These are phyloP conservation scores for Notamacropus eugenii DNA, from an alignment of 2,797 vertebrate genomes.

Conservation along the genomic window DNA sequence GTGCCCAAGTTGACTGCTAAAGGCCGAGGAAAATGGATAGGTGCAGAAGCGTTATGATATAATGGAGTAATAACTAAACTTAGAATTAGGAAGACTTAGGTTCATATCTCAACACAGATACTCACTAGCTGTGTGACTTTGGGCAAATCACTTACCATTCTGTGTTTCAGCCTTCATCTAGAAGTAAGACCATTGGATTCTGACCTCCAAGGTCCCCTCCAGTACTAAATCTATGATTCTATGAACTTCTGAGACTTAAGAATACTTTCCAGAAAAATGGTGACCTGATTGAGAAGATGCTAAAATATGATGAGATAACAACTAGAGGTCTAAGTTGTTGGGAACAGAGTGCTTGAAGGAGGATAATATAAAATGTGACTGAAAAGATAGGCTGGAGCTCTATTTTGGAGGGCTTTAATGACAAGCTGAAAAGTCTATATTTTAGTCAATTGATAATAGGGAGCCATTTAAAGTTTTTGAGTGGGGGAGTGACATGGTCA, in stretches of 20 bases:
- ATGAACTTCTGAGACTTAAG: background rate
- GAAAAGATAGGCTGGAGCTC: background rate
- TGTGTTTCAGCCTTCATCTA: background rate
- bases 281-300: background rate
- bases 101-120: background rate
- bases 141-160: background rate
- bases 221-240: background rate
- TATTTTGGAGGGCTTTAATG: background rate
- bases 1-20: background rate
- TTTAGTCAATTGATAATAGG: background rate
- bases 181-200: background rate
- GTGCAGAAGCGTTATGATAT: background rate
- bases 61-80: background rate
- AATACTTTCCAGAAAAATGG: background rate
- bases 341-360: background rate
- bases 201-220: background rate
- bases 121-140: background rate
- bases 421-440: background rate
- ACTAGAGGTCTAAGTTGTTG: background rate
- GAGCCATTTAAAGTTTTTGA: background rate
- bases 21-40: background rate
- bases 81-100: background rate
- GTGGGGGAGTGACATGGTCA: background rate
- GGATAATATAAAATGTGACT: background rate
- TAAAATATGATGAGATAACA: background rate